phyloP scores from a whole-genome alignment of 2,888 invertebrate species.

The Yponomeuta malinellus region DNA sequence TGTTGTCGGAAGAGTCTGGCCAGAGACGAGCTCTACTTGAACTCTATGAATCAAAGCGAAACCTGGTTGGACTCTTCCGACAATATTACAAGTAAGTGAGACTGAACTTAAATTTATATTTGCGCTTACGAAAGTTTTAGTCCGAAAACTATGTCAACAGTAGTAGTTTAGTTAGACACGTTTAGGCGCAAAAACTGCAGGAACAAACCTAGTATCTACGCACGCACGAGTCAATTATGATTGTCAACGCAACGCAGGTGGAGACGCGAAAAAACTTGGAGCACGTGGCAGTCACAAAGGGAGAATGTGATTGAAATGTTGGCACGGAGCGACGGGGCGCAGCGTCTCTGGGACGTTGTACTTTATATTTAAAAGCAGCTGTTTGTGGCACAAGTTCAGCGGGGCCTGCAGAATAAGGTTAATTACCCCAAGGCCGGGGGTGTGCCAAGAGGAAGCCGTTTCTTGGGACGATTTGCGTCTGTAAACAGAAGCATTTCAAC shows the following conservation, averaged over 20 bases:
- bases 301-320: conserved; percentile 52
- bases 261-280: background rate
- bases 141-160: background rate
- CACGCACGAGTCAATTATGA: background rate
- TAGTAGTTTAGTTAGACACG: background rate
- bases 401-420: conserved; percentile 56
- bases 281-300: conserved; percentile 51
- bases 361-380: conserved; percentile 28
- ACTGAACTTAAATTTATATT: no score
- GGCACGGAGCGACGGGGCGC: conserved; percentile 45
- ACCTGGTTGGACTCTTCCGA: no score
- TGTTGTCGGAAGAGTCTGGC: no score
- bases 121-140: background rate
- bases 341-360: conserved; percentile 41
- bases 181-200: background rate
- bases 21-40: no score
- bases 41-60: no score
- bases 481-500: background rate
- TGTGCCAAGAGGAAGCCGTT: conserved; percentile 30
- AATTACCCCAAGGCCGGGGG: conserved; percentile 65
- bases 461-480: background rate
- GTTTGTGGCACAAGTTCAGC: conserved; percentile 70
- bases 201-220: background rate
- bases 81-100: no score
- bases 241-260: background rate